Evolutionary conservation across 2,113 vertebrate genomes (phyloP), one percentile per base, ranked within the genome.

Genomic region (Sebastes fasciatus): DNA sequence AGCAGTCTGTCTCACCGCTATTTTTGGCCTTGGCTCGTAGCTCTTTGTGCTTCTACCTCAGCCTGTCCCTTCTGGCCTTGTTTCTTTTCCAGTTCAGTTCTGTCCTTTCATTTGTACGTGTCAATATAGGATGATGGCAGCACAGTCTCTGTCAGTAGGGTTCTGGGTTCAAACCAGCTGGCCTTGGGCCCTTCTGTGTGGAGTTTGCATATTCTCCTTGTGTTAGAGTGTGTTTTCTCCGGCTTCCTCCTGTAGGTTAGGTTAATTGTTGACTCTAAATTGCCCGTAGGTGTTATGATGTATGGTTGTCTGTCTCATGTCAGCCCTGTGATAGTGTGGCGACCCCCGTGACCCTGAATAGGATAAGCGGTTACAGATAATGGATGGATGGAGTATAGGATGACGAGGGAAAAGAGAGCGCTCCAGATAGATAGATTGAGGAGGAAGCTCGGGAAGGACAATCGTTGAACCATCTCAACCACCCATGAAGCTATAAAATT

Each of bases 1-100:
- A 60, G 3, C 45, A 45, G 51, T 77, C 26, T 43, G 49, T 71
- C 51, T 71, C 48, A 65, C 4, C 5, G 9, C 19, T 65, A 66
- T 72, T 72, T 78, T 78, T 83, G 58, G 49, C 74, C 14, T 65
- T 40, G 19, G 21, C 62, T 19, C 1, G 0, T 11, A 19, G 66
- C 42, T 76, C 48, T 42, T 72, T 66, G 74, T 72, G 23, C 42
- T 46, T 8, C 8, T 65, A 7, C 58, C 66, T 71, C 49, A 23
- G 42, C 48, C 48, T 63, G 48, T 76, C 57, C 42, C 55, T 55
- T 57, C 26, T 67, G 45, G 34, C 62, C 34, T 40, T 66, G 43
- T 60, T 60, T 43, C 11, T 19, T 21, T 57, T 11, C 2, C 26
- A 51, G 43, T 45, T 1, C 12, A 74, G 42, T 48, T 72, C 17